Base-by-base conservation (phyloP, 2,888 invertebrate genomes). In the Marasmarcha lunaedactyla region DNA sequence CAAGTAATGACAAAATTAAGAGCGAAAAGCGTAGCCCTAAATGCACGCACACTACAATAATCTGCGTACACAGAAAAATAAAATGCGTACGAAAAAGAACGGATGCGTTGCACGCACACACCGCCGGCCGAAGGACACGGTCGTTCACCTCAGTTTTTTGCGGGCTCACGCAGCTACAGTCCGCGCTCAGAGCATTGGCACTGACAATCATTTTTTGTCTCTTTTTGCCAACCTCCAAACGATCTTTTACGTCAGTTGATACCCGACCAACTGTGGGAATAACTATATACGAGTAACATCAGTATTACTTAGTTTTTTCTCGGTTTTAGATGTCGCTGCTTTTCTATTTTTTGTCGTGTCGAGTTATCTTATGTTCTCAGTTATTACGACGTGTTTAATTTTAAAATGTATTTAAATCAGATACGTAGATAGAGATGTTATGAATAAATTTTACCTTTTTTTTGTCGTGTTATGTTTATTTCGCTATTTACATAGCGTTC, bases 61-160 rank as follows among this genome's bases (percentile, higher is more conserved):
- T 55, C 45, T 50, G 49, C 50, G 49, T 40, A 51, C 54, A 46
- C 41, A 26, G 20, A 15, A 36, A 38, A 42, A 38, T 27, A 14
- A 35, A 15, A 37, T 37, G 43, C 44, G 46, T 26, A 45, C 55
- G 61, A 66, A 67, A 66, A 70, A 67, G 58, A 58, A 58, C 38
- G 15, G 41, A 35, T 42, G 39, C 44, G 45, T 44, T 38, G 42
- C 57, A 69, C 74, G 50, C 71, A 72, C 71, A 73, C 71, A 57
- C 34, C 55, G 46, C 52, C 81, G 81, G 81, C 79, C 81, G 79
- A 74, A 72, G 62, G 57, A 76, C 55, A 63, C 63, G 77, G 71
- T 76, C 71, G 59, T 69, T 63, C 67, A 78, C 78, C 77, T 67
- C 55, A 49, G 68, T 79, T 81, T 83, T 83, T 81, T 79, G 74